Evolutionary conservation across 37 sponge, comb jelly and placozoan genomes (phyloP), one percentile per base, ranked within the genome.

Genomic region (Beroe forskalii): DNA sequence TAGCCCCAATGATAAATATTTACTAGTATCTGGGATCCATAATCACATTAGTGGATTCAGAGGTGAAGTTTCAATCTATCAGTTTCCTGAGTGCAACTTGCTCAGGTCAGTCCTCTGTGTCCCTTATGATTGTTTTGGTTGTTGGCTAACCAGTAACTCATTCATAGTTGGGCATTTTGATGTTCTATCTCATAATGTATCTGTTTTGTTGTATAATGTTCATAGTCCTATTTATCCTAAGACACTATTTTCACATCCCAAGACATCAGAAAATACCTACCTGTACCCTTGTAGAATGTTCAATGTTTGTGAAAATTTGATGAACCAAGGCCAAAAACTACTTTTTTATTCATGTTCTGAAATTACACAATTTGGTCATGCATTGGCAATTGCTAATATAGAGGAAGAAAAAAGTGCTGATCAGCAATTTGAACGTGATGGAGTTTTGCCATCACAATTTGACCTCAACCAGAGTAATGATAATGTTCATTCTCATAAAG

Each of bases 61-160:
- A 19, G 72, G 72, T 19, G 17, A 69, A 32, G 72, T 69, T 33
- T 32, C 14, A 20, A 69, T 69, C 32, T 69, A 69, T 33, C 25
- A 32, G 1, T 69, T 69, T 69, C 72, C 72, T 20, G 32, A 69
- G 32, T 69, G 72, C 38, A 69, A 36, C 19, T 19, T 32, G 1
- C 27, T 69, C 14, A 69, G 32, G 32, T 32, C 72, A 32, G 72
- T 69, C 6, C 9, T 32, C 9, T 69, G 72, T 37, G 32, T 69
- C 17, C 72, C 72, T 32, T 69, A 69, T 69, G 72, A 69, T 17
- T 32, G 72, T 17, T 69, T 69, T 69, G 72, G 72, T 69, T 69
- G 33, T 32, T 69, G 72, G 72, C 39, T 69, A 32, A 32, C 4
- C 37, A 69, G 32, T 69, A 36, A 32, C 25, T 69, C 32, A 2